A percentile compares a stretch with the other conserved stretches of the same genome.
These are phyloP conservation scores for Phoeniculus purpureus DNA, from an alignment of 2,797 vertebrate genomes.

Conservation along the genomic window DNA sequence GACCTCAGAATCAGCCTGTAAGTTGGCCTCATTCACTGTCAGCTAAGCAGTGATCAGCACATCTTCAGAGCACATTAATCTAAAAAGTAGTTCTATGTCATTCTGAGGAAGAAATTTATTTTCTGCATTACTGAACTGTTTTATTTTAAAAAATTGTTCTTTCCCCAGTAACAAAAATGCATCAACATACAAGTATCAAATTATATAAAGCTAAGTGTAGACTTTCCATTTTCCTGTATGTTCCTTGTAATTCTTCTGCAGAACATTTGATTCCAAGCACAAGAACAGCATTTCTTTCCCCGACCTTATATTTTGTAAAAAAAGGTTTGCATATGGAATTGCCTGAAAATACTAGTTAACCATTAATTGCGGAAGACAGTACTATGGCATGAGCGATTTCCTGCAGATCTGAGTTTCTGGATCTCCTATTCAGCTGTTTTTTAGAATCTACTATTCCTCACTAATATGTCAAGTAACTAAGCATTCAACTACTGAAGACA, in stretches of 20 bases:
- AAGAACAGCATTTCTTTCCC: not conserved
- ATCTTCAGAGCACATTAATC: not conserved
- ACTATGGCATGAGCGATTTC: accelerated
- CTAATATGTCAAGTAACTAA: not conserved
- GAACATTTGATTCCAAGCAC: not conserved
- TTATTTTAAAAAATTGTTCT: not conserved
- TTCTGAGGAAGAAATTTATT: not conserved
- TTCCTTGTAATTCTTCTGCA: not conserved
- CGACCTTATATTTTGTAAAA: not conserved
- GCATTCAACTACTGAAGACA: not conserved
- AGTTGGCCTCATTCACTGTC: not conserved
- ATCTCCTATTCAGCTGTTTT: not conserved
- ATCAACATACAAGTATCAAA: not conserved
- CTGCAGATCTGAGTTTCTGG: not conserved
- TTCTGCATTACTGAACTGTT: not conserved
- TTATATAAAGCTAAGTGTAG: not conserved
- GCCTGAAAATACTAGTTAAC: not conserved
- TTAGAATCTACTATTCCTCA: not conserved
- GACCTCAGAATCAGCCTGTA: not conserved
- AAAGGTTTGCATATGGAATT: not conserved
- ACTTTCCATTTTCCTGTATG: not conserved
- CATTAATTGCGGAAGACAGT: not conserved
- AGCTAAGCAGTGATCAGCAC: not conserved
- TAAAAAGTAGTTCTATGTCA: not conserved
- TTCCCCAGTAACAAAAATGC: not conserved